Evolutionary conservation across 2,888 invertebrate genomes (phyloP).

Genomic region (Apodemia mormo): DNA sequence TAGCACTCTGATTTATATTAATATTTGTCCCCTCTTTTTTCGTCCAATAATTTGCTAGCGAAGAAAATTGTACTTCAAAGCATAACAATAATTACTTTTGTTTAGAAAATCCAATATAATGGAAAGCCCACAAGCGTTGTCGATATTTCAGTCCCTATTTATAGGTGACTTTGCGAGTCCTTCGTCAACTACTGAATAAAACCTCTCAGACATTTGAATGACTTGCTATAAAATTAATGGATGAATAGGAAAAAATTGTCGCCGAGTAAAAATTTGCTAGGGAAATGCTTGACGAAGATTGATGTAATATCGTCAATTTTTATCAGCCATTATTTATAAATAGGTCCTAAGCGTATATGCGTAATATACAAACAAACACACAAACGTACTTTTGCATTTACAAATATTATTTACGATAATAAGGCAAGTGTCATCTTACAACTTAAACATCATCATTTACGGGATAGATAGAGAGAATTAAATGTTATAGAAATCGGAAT

Average conservation of each 20-base stretch:
- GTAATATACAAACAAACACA: too few relatives aligned
- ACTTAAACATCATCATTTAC: too few relatives aligned
- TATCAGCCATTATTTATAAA: not conserved
- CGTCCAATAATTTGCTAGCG: too few relatives aligned
- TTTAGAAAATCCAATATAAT: not conserved
- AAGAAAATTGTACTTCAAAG: not conserved
- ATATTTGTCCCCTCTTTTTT: too few relatives aligned
- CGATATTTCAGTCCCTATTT: conserved; percentile 10
- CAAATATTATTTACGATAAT: too few relatives aligned
- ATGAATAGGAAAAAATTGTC: conserved; percentile 2
- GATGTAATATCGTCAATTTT: not conserved
- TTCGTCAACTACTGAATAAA: conserved; percentile 7
- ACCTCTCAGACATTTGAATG: conserved; percentile 13
- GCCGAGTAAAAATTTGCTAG: not conserved
- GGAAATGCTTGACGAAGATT: not conserved
- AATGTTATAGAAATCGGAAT: too few relatives aligned
- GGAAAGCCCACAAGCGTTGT: not conserved
- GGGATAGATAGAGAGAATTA: too few relatives aligned
- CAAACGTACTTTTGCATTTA: too few relatives aligned
- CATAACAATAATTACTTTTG: not conserved
- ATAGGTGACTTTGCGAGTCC: conserved; percentile 3
- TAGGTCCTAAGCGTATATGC: too few relatives aligned
- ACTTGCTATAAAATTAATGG: conserved; percentile 9
- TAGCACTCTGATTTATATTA: too few relatives aligned
- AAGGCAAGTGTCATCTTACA: too few relatives aligned